Conservation (phyloP, 2,797 vertebrate genomes). For the Chelonia mydas region DNA sequence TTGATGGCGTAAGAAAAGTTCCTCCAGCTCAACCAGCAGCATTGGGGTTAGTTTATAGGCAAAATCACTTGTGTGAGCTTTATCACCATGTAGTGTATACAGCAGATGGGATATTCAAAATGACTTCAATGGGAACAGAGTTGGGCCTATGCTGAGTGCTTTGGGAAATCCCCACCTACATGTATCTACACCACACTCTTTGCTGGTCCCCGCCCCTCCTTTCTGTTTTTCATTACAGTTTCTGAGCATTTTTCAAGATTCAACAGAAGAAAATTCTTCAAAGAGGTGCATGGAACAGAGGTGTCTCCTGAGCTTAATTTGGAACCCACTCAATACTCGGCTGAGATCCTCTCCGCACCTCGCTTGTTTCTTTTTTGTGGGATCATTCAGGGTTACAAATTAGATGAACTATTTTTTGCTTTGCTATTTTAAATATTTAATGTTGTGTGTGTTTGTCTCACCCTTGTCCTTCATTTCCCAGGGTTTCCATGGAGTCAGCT, state of each 20-base stretch:
- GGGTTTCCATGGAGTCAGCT: background rate
- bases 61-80: background rate
- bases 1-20: background rate
- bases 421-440: constrained; percentile 39
- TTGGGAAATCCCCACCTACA: background rate
- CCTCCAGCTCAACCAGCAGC: background rate
- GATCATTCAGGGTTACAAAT: constrained; percentile 12
- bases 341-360: background rate
- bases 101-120: background rate
- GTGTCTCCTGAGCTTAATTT: background rate
- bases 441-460: background rate
- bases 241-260: background rate
- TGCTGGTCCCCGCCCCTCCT: background rate
- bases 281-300: background rate
- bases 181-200: background rate
- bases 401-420: constrained; percentile 5
- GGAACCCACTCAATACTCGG: background rate
- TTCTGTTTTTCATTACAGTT: background rate
- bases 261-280: background rate
- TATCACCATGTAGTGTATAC: background rate
- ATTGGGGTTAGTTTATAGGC: background rate
- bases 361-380: background rate
- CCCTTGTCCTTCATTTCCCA: background rate
- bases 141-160: background rate
- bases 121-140: background rate